These are phyloP conservation scores for Orussus abietinus DNA, from an alignment of 1,140 invertebrate genomes.

Conservation along the genomic window DNA sequence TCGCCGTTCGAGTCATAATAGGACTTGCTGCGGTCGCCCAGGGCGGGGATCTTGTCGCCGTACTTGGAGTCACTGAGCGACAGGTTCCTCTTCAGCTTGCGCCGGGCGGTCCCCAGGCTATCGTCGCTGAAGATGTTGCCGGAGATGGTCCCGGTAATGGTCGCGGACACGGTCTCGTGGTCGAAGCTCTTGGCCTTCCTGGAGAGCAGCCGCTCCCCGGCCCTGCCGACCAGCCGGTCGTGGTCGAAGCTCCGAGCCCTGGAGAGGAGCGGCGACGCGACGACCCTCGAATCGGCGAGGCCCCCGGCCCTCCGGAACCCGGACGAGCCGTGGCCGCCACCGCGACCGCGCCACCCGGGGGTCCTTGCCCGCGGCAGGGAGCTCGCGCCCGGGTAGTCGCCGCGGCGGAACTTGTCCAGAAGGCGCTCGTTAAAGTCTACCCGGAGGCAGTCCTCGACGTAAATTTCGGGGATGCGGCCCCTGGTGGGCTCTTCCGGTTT, in stretches of 20 bases:
- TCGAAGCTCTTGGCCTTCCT: constrained; percentile 45
- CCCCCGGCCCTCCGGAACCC: too few species aligned
- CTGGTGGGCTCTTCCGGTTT: constrained; percentile 31
- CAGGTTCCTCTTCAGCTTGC: constrained; percentile 47
- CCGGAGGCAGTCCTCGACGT: constrained; percentile 44
- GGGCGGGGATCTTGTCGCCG: constrained; percentile 44
- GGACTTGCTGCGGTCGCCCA: constrained; percentile 46
- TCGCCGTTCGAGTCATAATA: constrained; percentile 48
- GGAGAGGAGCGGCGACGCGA: constrained; percentile 33
- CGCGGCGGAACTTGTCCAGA: constrained; percentile 35
- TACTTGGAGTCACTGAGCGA: constrained; percentile 43
- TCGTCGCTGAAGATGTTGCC: constrained; percentile 53
- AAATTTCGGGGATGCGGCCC: constrained; percentile 43
- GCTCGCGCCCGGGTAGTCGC: constrained; percentile 8
- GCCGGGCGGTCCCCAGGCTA: constrained; percentile 45
- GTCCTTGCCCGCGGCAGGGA: constrained; percentile 16
- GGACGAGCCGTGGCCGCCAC: constrained; percentile 21
- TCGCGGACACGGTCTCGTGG: constrained; percentile 43
- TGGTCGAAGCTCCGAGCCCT: constrained; percentile 36
- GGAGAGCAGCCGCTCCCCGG: constrained; percentile 18
- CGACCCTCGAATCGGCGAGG: too few species aligned
- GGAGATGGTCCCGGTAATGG: too few species aligned
- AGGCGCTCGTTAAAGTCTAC: constrained; percentile 41
- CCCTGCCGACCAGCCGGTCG: constrained; percentile 2
- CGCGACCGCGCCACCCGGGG: constrained; percentile 14